A percentile compares a stretch with the other conserved stretches of the same genome.
These are phyloP conservation scores for Andricus curvator DNA, from an alignment of 2,888 invertebrate genomes.

Conservation along the genomic window DNA sequence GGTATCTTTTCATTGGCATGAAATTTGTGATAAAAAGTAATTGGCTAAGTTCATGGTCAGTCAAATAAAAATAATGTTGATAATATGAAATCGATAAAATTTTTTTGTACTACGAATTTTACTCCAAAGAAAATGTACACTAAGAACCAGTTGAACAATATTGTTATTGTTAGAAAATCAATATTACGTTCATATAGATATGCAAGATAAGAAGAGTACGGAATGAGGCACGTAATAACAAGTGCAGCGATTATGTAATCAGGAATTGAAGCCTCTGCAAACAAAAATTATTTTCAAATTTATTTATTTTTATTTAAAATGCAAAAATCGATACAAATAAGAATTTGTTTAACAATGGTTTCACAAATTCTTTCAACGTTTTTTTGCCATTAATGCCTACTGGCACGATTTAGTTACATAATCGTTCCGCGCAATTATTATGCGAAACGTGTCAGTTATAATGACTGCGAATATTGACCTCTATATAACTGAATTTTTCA, in stretches of 20 bases:
- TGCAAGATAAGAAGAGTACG: not conserved
- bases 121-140: not conserved
- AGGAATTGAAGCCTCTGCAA: not conserved
- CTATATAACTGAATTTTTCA: not conserved
- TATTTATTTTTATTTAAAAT: too few species aligned
- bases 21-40: too few species aligned
- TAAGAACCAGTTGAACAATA: not conserved
- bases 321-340: too few species aligned
- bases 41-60: too few species aligned
- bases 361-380: too few species aligned
- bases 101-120: too few species aligned
- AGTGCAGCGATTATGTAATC: not conserved
- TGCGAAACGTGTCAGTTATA: not conserved
- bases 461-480: not conserved
- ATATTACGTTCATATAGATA: not conserved
- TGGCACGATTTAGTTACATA: not conserved
- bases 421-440: not conserved
- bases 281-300: not conserved
- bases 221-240: not conserved
- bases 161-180: not conserved
- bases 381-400: not conserved
- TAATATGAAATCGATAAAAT: too few species aligned
- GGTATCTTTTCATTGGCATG: too few species aligned
- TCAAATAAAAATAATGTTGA: too few species aligned
- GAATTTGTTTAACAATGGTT: too few species aligned